These are phyloP conservation scores for Mya arenaria DNA, from an alignment of 1,140 invertebrate genomes.

Conservation along the genomic window DNA sequence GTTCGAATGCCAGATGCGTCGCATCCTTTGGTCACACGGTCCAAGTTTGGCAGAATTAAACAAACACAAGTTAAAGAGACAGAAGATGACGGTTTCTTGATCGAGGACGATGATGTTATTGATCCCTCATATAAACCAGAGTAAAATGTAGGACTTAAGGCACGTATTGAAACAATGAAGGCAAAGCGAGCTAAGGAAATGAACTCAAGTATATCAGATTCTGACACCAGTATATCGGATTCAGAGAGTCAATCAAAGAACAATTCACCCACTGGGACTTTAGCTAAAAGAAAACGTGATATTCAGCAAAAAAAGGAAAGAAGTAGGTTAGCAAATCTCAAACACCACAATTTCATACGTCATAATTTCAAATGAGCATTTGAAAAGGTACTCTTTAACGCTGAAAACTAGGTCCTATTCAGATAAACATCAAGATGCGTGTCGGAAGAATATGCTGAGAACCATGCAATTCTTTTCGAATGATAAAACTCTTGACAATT, in stretches of 20 bases:
- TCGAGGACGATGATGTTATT: too few species aligned
- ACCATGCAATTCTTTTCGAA: not conserved
- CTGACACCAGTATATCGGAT: constrained; percentile 11
- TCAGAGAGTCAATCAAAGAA: not conserved
- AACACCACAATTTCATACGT: not conserved
- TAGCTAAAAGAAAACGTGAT: not conserved
- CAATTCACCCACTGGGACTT: not conserved
- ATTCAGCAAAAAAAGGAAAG: not conserved
- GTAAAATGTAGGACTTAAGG: not conserved
- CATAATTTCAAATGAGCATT: not conserved
- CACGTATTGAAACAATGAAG: not conserved
- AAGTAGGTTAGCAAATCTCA: not conserved
- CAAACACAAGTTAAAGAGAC: too few species aligned
- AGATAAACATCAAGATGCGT: not conserved
- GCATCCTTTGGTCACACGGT: not conserved
- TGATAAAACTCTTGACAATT: not conserved
- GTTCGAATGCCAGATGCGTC: not conserved
- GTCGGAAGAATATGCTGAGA: not conserved
- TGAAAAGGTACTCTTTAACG: not conserved
- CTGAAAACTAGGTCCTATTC: not conserved
- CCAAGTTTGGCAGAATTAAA: not conserved
- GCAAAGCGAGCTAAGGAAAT: not conserved
- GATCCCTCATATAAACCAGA: not conserved
- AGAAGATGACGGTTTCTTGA: too few species aligned
- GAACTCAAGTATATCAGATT: not conserved